A percentile compares a stretch with the other conserved stretches of the same genome.
phyloP scores from a whole-genome alignment of 2,113 vertebrate species.

The Charadrius vociferus region DNA sequence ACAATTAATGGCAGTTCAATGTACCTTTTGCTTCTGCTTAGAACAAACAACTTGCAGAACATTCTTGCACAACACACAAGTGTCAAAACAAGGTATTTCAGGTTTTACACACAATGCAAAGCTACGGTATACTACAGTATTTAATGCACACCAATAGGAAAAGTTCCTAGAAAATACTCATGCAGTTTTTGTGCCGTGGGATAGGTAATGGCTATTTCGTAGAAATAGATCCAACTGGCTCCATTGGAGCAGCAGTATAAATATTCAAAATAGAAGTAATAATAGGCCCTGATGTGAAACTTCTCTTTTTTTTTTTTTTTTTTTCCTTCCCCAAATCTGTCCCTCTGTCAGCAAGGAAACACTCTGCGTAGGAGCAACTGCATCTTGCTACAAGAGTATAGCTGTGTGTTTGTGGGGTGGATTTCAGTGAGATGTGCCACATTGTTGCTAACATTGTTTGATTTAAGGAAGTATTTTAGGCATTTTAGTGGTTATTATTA shows the following conservation, averaged over 20 bases:
- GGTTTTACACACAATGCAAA: constrained; percentile 28
- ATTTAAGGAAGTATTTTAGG: constrained; percentile 20
- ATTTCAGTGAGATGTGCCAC: background rate
- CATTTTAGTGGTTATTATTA: constrained; percentile 26
- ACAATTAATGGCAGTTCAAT: background rate
- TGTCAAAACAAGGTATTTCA: background rate
- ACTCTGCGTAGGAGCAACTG: background rate
- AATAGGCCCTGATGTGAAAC: constrained; percentile 53
- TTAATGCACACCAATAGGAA: constrained; percentile 40
- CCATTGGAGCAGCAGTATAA: constrained; percentile 70
- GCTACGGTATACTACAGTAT: constrained; percentile 40
- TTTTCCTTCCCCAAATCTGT: background rate
- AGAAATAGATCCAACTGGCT: constrained; percentile 71
- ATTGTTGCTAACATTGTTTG: background rate
- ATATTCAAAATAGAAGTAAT: constrained; percentile 62
- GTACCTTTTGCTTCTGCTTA: background rate
- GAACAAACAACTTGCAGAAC: background rate
- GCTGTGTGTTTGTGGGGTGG: background rate
- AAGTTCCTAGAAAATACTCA: constrained; percentile 46
- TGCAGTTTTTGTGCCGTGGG: constrained; percentile 29
- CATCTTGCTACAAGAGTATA: background rate
- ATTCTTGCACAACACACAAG: background rate
- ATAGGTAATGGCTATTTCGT: constrained; percentile 62
- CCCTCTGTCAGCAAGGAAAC: constrained; percentile 21
- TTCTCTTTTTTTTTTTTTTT: background rate